These are phyloP conservation scores for Danio tinwini DNA, from an alignment of 2,797 vertebrate species.

Conservation along the genomic window DNA sequence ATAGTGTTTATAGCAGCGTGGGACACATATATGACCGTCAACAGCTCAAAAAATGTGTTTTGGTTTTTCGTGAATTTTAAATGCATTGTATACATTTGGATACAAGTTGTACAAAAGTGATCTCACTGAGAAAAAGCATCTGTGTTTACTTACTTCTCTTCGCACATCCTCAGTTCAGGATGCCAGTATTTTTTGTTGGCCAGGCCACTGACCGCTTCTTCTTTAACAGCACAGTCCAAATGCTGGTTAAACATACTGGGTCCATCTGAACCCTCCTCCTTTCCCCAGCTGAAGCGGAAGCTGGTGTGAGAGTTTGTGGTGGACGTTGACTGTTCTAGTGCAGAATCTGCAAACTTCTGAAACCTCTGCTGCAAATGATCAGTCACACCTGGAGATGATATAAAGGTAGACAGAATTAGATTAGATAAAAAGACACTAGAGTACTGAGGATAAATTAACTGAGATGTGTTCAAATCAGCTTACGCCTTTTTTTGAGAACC, in stretches of 20 bases:
- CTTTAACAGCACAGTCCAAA: conserved; percentile 72
- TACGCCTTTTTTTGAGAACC: conserved; percentile 79
- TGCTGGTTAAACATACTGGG: conserved; percentile 78
- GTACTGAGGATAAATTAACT: background rate
- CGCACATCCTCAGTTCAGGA: conserved; percentile 72
- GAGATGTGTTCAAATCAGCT: conserved; percentile 61
- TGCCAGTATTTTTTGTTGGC: conserved; percentile 82
- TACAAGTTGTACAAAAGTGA: no score
- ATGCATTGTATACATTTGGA: background rate
- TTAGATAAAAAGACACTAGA: background rate
- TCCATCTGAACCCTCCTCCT: conserved; percentile 63
- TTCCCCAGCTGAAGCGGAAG: conserved; percentile 82
- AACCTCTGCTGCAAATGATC: conserved; percentile 81
- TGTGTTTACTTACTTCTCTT: conserved; percentile 65
- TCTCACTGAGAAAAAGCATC: background rate
- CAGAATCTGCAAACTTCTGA: conserved; percentile 67
- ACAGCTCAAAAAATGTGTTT: no score
- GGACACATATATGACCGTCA: no score
- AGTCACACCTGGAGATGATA: conserved; percentile 74
- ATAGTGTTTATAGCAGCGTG: no score
- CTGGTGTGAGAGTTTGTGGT: conserved; percentile 68
- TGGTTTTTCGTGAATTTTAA: no score
- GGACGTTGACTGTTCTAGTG: conserved; percentile 56
- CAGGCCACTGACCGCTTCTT: conserved; percentile 57
- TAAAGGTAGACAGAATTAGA: background rate